phyloP scores from a whole-genome alignment of 2,888 invertebrate genomes.

The Scaptomyza flava region DNA sequence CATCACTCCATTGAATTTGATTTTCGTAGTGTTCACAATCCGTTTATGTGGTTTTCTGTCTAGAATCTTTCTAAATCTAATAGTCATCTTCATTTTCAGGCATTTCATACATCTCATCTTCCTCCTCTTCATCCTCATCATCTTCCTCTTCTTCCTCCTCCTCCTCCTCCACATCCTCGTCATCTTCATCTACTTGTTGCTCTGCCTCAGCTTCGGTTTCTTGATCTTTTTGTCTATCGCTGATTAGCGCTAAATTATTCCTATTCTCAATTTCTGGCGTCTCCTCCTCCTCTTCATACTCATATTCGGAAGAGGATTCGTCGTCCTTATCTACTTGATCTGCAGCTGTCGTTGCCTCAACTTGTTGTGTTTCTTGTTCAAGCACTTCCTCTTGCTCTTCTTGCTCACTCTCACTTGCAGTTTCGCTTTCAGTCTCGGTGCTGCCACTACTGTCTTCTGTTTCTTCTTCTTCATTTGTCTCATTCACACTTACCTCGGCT shows the following conservation, averaged over 20 bases:
- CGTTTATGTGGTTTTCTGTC: not conserved
- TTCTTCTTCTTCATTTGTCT: slow-evolving; percentile 75
- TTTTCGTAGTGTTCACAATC: no score
- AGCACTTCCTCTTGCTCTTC: no score
- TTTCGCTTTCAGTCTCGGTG: slow-evolving; percentile 43
- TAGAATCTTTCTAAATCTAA: slow-evolving; percentile 15
- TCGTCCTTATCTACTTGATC: slow-evolving; percentile 7
- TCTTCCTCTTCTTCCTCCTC: slow-evolving; percentile 22
- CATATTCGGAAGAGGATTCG: slow-evolving; percentile 54
- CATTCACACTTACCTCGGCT: slow-evolving; percentile 90
- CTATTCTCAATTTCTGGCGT: slow-evolving; percentile 20
- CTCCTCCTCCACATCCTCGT: slow-evolving; percentile 41
- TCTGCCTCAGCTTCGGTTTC: not conserved
- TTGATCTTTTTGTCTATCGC: slow-evolving; percentile 26
- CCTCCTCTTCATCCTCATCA: slow-evolving; percentile 40
- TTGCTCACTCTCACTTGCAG: slow-evolving; percentile 23
- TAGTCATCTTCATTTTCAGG: slow-evolving; percentile 13
- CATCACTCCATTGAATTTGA: not conserved
- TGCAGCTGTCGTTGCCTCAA: slow-evolving; percentile 1
- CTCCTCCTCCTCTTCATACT: slow-evolving; percentile 57
- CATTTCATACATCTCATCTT: slow-evolving; percentile 46
- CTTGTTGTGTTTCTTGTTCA: slow-evolving; percentile 4
- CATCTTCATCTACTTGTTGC: slow-evolving; percentile 35
- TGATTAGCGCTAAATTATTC: slow-evolving; percentile 31
- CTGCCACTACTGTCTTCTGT: slow-evolving; percentile 48